These are phyloP conservation scores for Drosophila peninsularis DNA, from an alignment of 2,888 invertebrate genomes.

Conservation along the genomic window DNA sequence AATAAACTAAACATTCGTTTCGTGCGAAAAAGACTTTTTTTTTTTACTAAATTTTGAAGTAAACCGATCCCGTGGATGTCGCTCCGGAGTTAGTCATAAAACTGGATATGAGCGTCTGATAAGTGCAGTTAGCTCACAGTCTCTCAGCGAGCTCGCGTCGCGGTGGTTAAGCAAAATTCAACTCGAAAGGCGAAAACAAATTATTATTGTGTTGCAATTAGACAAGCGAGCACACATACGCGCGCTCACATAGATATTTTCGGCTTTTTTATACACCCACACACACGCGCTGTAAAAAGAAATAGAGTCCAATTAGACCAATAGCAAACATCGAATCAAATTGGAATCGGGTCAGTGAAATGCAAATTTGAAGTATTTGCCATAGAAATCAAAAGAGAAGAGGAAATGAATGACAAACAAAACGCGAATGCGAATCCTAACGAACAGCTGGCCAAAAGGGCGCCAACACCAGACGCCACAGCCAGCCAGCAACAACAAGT, in stretches of 20 bases:
- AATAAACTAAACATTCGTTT: conserved; percentile 59
- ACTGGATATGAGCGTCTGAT: conserved; percentile 46
- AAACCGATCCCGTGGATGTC: conserved; percentile 29
- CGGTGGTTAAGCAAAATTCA: conserved; percentile 24
- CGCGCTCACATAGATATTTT: conserved; percentile 30
- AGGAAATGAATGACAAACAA: conserved; percentile 44
- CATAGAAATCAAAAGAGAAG: background rate
- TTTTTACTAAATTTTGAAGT: conserved; percentile 52
- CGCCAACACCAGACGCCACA: background rate
- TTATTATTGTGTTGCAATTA: conserved; percentile 51
- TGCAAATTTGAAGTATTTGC: conserved; percentile 33
- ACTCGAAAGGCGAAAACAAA: conserved; percentile 15
- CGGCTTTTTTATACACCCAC: conserved; percentile 27
- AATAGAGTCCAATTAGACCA: conserved; percentile 28
- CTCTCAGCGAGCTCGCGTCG: conserved; percentile 21
- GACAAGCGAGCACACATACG: conserved; percentile 36
- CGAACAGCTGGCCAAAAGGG: conserved; percentile 36
- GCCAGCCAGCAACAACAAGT: background rate
- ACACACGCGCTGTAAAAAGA: background rate
- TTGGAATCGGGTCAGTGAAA: conserved; percentile 25
- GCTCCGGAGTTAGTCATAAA: conserved; percentile 42
- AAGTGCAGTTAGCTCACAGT: conserved; percentile 30
- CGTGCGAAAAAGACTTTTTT: conserved; percentile 58
- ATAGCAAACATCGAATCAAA: conserved; percentile 8
- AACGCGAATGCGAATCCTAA: conserved; percentile 21